Evolutionary conservation across 2,888 invertebrate genomes (phyloP).

Genomic region (Lasioglossum pauxillum): DNA sequence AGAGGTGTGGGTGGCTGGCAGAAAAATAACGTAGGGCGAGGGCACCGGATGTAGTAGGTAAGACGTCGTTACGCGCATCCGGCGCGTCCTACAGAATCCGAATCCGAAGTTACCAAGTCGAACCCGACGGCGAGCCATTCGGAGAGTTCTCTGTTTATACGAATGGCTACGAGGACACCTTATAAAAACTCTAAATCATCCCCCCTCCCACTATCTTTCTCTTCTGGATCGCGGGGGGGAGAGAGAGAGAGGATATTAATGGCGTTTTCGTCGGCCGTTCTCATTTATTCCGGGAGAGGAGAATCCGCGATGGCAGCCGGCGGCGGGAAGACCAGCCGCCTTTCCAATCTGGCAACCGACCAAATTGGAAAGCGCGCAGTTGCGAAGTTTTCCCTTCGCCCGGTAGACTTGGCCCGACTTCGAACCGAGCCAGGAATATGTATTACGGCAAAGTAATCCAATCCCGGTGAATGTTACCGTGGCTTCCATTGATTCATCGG

Average conservation of each 20-base stretch:
- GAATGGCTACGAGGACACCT: constrained; percentile 57
- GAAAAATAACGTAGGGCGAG: constrained; percentile 79
- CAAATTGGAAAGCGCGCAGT: constrained; percentile 81
- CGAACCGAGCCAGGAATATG: constrained; percentile 65
- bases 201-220: not conserved
- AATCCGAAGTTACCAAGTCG: constrained; percentile 63
- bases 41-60: constrained; percentile 81
- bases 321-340: constrained; percentile 37
- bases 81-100: constrained; percentile 74
- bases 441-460: constrained; percentile 73
- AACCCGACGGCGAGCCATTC: constrained; percentile 36
- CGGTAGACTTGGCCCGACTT: constrained; percentile 60
- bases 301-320: constrained; percentile 30
- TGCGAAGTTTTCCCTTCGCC: constrained; percentile 72
- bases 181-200: constrained; percentile 66
- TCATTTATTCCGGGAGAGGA: constrained; percentile 64
- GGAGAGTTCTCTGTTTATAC: constrained; percentile 44
- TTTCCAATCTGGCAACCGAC: constrained; percentile 78
- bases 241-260: constrained; percentile 76
- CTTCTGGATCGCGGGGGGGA: not conserved
- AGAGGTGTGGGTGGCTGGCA: constrained; percentile 72
- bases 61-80: constrained; percentile 84
- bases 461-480: constrained; percentile 68
- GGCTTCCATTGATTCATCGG: constrained; percentile 73
- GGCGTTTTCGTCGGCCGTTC: constrained; percentile 71